Base-by-base conservation (phyloP, 2,113 vertebrate genomes). In the Pelmatolapia mariae region DNA sequence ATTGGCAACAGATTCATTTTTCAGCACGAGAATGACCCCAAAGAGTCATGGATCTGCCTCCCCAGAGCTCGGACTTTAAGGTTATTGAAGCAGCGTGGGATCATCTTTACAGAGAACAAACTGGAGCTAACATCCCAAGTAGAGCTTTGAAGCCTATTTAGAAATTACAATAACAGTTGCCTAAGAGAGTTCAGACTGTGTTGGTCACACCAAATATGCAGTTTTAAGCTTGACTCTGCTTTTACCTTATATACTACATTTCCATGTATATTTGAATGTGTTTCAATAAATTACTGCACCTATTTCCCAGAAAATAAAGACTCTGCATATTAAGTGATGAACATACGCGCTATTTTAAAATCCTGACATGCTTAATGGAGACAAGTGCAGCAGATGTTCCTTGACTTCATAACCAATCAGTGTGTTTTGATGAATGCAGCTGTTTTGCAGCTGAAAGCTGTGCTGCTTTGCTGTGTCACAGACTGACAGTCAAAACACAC, bases 401-500 rank as follows among this genome's bases (percentile, higher is more conserved):
- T 45, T 54, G 80, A 66, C 82, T 45, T 43, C 36, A 11, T 80
- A 73, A 63, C 68, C 89, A 86, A 93, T 91, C 85, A 90, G 13
- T 85, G 84, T 45, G 78, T 90, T 92, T 76, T 89, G 84, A 92
- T 92, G 80, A 86, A 90, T 84, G 84, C 78, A 53, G 59, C 80
- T 88, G 81, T 90, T 56, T 86, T 87, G 80, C 84, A 78, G 86
- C 73, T 91, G 53, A 85, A 80, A 82, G 73, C 24, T 80, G 79
- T 61, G 80, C 86, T 85, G 81, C 88, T 84, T 50, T 84, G 66
- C 89, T 80, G 86, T 82, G 73, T 89, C 89, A 89, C 89, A 83
- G 76, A 31, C 88, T 86, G 84, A 85, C 90, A 94, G 90, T 90
- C 57, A 90, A 89, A 92, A 86, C 59, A 86, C 86, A 87, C 85